phyloP scores from a whole-genome alignment of 2,113 vertebrate genomes.

The Seriola aureovittata region DNA sequence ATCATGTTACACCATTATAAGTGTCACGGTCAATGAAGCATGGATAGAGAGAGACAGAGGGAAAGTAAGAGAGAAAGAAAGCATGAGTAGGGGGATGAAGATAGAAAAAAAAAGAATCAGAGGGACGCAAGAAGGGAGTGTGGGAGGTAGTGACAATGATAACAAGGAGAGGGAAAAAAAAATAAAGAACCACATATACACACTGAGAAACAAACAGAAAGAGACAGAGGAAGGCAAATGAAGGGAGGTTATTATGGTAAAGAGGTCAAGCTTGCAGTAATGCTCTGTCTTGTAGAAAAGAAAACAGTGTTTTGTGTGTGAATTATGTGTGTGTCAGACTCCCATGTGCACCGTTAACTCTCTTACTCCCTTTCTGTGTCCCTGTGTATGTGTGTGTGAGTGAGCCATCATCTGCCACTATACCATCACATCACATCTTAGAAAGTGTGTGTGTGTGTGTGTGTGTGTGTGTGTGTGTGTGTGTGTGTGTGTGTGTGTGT shows the following conservation, averaged over 20 bases:
- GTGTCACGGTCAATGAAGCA: constrained; percentile 44
- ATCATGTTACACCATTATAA: constrained; percentile 55
- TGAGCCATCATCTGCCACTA: constrained; percentile 10
- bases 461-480: background rate
- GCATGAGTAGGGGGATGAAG: background rate
- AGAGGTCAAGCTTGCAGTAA: constrained; percentile 72
- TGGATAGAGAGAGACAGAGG: background rate
- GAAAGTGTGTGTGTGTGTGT: background rate
- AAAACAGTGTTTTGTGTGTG: constrained; percentile 49
- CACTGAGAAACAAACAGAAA: constrained; percentile 1
- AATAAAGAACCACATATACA: background rate
- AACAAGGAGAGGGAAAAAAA: background rate
- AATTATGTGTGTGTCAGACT: constrained; percentile 26
- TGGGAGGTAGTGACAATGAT: constrained; percentile 13
- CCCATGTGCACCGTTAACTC: background rate
- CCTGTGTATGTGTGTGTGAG: background rate
- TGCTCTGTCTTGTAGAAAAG: constrained; percentile 58
- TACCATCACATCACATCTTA: background rate
- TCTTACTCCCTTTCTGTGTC: background rate
- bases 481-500: background rate
- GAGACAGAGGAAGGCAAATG: constrained; percentile 26
- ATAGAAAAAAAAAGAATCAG: background rate
- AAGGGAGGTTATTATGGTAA: constrained; percentile 58
- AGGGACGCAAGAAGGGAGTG: constrained; percentile 2
- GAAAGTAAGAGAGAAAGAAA: background rate